A percentile compares a stretch with the other conserved stretches of the same genome.
Conservation (phyloP, 2,113 vertebrate species). For the Zeus faber region DNA sequence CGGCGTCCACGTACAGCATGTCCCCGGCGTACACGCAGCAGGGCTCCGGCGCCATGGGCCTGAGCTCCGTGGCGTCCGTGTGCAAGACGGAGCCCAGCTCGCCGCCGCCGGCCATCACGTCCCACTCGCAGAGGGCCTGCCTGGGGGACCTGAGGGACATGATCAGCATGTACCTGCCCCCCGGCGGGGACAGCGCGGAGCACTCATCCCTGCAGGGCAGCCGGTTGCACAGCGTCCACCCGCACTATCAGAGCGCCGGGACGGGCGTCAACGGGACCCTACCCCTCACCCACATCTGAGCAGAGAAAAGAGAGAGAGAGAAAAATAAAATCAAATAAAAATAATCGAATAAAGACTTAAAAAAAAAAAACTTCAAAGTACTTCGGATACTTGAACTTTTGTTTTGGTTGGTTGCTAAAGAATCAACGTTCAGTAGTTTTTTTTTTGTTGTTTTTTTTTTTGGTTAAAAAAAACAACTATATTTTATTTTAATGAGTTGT, state of each 20-base stretch:
- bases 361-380: conserved; percentile 49
- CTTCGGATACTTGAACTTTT: conserved; percentile 78
- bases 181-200: conserved; percentile 90
- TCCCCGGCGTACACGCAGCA: conserved; percentile 90
- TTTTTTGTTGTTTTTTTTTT: conserved; percentile 51
- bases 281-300: conserved; percentile 95
- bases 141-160: conserved; percentile 97
- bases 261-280: conserved; percentile 93
- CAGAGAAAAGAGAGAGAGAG: neutral
- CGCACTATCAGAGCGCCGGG: conserved; percentile 93
- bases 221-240: conserved; percentile 94
- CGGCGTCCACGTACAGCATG: conserved; percentile 87
- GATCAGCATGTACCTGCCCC: conserved; percentile 99
- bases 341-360: conserved; percentile 22
- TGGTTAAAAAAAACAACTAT: conserved; percentile 26
- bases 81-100: conserved; percentile 97
- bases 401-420: conserved; percentile 55
- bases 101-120: conserved; percentile 90
- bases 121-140: conserved; percentile 94
- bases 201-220: conserved; percentile 85
- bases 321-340: conserved; percentile 29
- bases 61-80: conserved; percentile 88
- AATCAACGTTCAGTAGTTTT: conserved; percentile 59
- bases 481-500: conserved; percentile 62
- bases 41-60: conserved; percentile 83